A percentile compares a stretch with the other conserved stretches of the same genome.
Evolutionary conservation across 2,888 invertebrate species (phyloP).

Genomic region (Rotaria macrura): DNA sequence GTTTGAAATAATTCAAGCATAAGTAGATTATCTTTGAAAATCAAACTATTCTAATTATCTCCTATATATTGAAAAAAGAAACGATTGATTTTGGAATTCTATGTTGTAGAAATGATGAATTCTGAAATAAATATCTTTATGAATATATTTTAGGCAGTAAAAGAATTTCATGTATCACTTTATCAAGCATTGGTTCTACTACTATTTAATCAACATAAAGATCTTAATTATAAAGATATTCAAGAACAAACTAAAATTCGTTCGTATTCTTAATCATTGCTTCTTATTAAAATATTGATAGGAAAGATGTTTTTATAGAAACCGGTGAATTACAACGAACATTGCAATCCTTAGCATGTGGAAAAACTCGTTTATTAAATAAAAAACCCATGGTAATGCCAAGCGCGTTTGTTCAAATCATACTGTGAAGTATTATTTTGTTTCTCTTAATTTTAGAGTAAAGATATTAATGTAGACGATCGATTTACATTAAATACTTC

Average conservation of each 20-base stretch:
- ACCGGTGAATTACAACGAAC: conserved; percentile 83
- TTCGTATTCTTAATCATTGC: not conserved
- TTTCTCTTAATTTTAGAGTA: not conserved
- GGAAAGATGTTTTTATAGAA: conserved; percentile 49
- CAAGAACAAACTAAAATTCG: conserved; percentile 66
- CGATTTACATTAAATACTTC: conserved; percentile 64
- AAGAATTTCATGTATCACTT: conserved; percentile 88
- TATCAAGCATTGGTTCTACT: conserved; percentile 88
- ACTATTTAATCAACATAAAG: conserved; percentile 78
- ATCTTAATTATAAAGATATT: conserved; percentile 74
- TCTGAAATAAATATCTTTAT: no score
- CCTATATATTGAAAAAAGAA: no score
- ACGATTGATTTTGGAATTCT: no score
- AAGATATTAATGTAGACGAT: conserved; percentile 26
- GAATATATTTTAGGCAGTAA: conserved; percentile 58
- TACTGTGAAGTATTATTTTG: not conserved
- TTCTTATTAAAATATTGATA: not conserved
- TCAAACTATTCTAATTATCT: no score
- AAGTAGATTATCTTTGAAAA: no score
- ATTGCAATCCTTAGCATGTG: conserved; percentile 89
- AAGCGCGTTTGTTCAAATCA: not conserved
- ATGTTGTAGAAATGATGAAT: no score
- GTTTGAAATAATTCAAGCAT: no score
- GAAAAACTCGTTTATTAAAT: conserved; percentile 77
- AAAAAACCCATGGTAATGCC: conserved; percentile 62